Evolutionary conservation across 1,140 invertebrate genomes (phyloP), one percentile per base, ranked within the genome.

Genomic region (Homalodisca vitripennis): DNA sequence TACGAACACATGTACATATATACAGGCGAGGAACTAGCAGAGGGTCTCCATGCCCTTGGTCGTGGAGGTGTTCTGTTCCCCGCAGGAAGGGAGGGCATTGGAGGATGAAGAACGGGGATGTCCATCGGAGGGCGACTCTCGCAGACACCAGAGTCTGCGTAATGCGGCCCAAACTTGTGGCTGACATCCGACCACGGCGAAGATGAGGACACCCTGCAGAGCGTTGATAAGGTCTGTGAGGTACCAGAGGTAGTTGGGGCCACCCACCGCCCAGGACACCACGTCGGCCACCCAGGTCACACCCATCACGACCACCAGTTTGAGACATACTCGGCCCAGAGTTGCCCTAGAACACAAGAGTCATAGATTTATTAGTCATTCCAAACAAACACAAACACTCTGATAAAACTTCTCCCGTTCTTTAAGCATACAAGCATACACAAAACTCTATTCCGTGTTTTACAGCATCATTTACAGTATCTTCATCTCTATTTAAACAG

Each of bases 201-300:
- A 95, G 66, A 95, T 94, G 76, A 94, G 87, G n/a, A 94, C 87
- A 47, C 92, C 92, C 79, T 95, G 92, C 30, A 93, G 82, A 60
- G 89, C 87, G 79, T 94, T 95, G 76, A 94, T 84, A 70, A 94
- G 76, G 78, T 93, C 92, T 10, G 78, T 76, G 60, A 75, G 30
- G 70, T 74, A 74, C 91, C 91, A 93, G 67, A 89, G 79, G 76
- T 88, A 89, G 71, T 88, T 81, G 0, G 90, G 90, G 0, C 91
- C 91, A 63, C 91, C 91, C 31, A 89, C 86, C 66, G 83, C 77
- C 84, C 85, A 87, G 2, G 90, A 92, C 27, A 93, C 80, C 24
- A 93, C 86, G 78, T 93, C 91, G n/a, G 87, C 87, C 48, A 91
- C 86, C 92, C 91, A 94, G 47, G 90, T 92, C 55, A 93, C 85